Evolutionary conservation across 2,888 invertebrate genomes (phyloP), one percentile per base, ranked within the genome.

Genomic region (Scaptomyza tumidula): DNA sequence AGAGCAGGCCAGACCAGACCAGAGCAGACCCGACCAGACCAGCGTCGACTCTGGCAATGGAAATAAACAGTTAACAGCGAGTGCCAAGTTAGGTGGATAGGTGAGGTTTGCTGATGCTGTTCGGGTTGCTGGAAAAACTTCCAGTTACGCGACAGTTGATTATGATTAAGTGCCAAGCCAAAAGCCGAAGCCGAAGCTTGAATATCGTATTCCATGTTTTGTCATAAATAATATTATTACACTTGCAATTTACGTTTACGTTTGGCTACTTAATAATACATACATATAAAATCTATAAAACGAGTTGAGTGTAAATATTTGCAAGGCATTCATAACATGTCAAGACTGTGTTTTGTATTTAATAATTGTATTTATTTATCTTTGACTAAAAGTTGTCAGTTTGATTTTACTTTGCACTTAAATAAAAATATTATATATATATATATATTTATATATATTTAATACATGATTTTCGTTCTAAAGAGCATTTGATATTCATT

Each of bases 121-220:
- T 39, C 39, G 14, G 31, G 7, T 9, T 29, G 70, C 71, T 84
- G 64, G 75, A 44, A 35, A 73, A 80, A 59, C 58, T 64, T 77
- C 48, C 78, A 87, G 86, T 80, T 79, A 50, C 68, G 75, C 78
- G 78, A 89, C 85, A 85, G 86, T 79, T 85, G 85, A 89, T 88
- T 89, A 88, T 85, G 85, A 85, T 89, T 88, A 89, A 89, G 88
- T 85, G 85, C 50, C 72, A 70, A 71, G 82, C 75, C 67, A 72
- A 69, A 69, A 86, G 86, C 67, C 64, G 79, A 59, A 54, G 60
- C 66, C 65, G 19, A 19, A 19, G 19, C 19, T 19, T 56, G 80
- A 80, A 84, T 88, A 75, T 71, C 81, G 78, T 78, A 84, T 86
- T 71, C 57, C 46, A 70, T 78, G 72, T 78, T 80, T 69, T 60